Base-by-base conservation (phyloP, 2,797 vertebrate genomes). In the Huso huso region DNA sequence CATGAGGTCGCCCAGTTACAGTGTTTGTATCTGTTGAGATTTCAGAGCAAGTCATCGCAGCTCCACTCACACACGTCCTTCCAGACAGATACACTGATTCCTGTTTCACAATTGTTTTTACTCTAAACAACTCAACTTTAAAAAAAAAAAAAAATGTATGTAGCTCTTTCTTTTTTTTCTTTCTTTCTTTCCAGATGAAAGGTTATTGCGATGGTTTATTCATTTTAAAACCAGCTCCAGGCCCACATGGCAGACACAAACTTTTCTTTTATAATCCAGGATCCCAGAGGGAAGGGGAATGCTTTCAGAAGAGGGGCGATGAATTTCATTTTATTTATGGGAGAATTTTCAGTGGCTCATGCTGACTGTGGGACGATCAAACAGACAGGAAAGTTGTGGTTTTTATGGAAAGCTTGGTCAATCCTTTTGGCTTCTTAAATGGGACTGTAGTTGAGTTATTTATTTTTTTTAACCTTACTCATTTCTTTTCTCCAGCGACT, bases 321-420 rank as follows among this genome's bases (percentile, higher is more conserved):
- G 75, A 74, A 74, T 72, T 72, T 75, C 67, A 72, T 78, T 78
- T 76, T 79, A 64, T 76, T 81, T 77, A 72, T 68, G 73, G 70
- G 71, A 67, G 71, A 69, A 55, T 79, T 78, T 62, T 71, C 72
- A 67, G 66, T 73, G 77, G 75, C 76, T 79, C 76, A 69, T 70
- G 69, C 79, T 77, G 77, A 74, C 74, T 75, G 63, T 67, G 66
- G 73, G 67, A 74, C 76, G 75, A 81, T 82, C 78, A 83, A 77
- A 80, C 67, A 64, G 70, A 65, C 68, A 71, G 75, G 77, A 72
- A 78, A 79, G 76, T 52, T 70, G 75, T 72, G 73, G 74, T 72
- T 79, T 74, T 50, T 66, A 11, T 70, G 64, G 69, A 73, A 74
- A n/a, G 65, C 66, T 12, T 48, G 9, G 55, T 48, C 11, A 73